Conservation (phyloP, 2,797 vertebrate species). For the Calcarius lapponicus region DNA sequence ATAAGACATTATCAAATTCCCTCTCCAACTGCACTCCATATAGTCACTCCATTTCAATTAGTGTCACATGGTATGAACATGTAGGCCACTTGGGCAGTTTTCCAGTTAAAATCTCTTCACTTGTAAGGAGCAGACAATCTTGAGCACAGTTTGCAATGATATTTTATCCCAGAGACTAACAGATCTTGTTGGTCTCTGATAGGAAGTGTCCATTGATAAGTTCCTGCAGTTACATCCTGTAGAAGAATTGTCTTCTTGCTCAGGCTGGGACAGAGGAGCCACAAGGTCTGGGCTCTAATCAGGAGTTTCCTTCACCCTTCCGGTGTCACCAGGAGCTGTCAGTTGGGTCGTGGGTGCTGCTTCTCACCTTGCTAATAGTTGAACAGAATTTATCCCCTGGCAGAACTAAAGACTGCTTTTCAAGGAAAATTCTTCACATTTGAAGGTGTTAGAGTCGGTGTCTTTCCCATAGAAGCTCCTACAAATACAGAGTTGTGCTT, state of each 20-base stretch:
- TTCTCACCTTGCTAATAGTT: conserved; percentile 8
- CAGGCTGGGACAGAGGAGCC: conserved; percentile 33
- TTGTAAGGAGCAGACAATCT: conserved; percentile 52
- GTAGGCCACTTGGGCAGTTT: conserved; percentile 63
- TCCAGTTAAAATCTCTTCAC: conserved; percentile 60
- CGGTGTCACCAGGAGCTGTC: background rate
- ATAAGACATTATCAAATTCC: conserved; percentile 58
- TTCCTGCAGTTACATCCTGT: conserved; percentile 60
- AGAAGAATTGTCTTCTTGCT: conserved; percentile 22
- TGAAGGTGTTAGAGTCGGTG: background rate
- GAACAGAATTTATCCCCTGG: background rate
- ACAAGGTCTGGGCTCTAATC: conserved; percentile 51
- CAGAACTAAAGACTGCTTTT: background rate
- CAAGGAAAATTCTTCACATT: background rate
- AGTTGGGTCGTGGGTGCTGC: background rate
- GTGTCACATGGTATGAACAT: conserved; percentile 64
- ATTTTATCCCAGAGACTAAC: conserved; percentile 41
- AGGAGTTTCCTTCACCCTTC: conserved; percentile 17
- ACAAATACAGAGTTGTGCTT: background rate
- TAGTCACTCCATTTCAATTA: conserved; percentile 65
- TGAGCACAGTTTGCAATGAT: conserved; percentile 37
- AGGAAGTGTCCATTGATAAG: conserved; percentile 63
- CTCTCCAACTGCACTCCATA: conserved; percentile 49
- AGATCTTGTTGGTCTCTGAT: conserved; percentile 45
- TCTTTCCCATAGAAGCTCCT: background rate